Evolutionary conservation across 2,888 invertebrate genomes (phyloP), one percentile per base, ranked within the genome.

Genomic region (Automeris io): DNA sequence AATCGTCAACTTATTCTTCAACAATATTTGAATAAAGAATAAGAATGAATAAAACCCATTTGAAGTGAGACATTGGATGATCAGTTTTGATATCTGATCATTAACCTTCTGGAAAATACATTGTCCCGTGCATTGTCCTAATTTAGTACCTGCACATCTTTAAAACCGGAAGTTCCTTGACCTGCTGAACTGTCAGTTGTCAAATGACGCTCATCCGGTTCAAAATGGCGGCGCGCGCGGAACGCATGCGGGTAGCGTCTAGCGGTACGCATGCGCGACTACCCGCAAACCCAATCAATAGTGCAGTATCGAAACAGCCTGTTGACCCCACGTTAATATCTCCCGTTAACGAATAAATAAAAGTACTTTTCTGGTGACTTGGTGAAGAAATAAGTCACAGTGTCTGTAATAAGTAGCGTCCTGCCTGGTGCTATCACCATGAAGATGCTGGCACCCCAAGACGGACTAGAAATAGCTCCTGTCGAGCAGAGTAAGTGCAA

Each of bases 381-480:
- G 52, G 70, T 62, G 55, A 51, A 49, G 43, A 33, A 63, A 76
- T 47, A 47, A 61, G 61, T 51, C 79, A 85, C 70, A 61, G 83
- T 85, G 85, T 85, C 85, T 62, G 76, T 83, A 41, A 70, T 77
- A 50, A 80, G 79, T 53, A 82, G 82, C 68, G 76, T 82, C 2
- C 56, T 83, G 7, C 80, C 74, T 5, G 83, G 81, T 34, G 81
- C 78, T 43, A 81, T 85, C 68, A 76, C 69, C 6, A 77, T 77
- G 77, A 86, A 81, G 77, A 88, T 89, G 79, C 70, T 87, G 51
- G 88, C 68, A 35, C 64, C 72, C 0, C 70, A 86, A 48, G 90
- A 90, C 49, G 90, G 89, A 26, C 90, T 90, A 1, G 83, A 90
- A 53, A 89, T 90, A 50, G 75, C 87, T 42, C 89, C 90, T 25